Evolutionary conservation across 2,888 invertebrate species (phyloP), one percentile per base, ranked within the genome.

Genomic region (Platycheirus rosarum): DNA sequence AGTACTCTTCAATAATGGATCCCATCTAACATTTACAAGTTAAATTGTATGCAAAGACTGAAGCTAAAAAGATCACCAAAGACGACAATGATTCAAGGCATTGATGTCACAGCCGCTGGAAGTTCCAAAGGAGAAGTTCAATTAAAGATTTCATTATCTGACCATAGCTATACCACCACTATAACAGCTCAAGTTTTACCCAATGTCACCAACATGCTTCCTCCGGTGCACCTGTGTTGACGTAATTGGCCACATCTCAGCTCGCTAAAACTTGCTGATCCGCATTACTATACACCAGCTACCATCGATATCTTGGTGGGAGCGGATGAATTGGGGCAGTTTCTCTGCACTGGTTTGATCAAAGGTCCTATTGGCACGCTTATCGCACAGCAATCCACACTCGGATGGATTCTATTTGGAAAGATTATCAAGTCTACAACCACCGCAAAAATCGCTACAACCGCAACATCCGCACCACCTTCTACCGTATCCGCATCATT

Each of bases 171-270:
- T n/a, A 4, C 35, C 35, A 63, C 49, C 49, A 40, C 37, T 20
- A 48, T 23, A 23, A 23, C 23, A n/a, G 42, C 66, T 8, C 42
- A 68, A 3, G 49, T 80, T 51, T 35, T 74, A 40, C 26, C 69
- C 7, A 82, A 77, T 46, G 68, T 82, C 6, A 84, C 82, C 5
- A 78, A 68, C 16, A 49, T 60, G 23, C 35, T 78, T 14, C 77
- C 75, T 6, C 57, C 75, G 4, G 6, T 11, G 29, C 32, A 26
- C 3, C 23, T 78, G 5, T 42, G 35, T 11, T 44, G 8, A 8
- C 14, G n/a, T 8, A 16, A 20, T 2, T 73, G 75, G 75, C 14
- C 63, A 5, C 77, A 77, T 51, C 18, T 69, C 40, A 9, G 57
- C 5, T 46, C 66, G 5, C 40, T 80, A 11, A 13, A 23, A 1